Conservation (phyloP, 2,888 invertebrate genomes). For the Cheilosia scutellata region DNA sequence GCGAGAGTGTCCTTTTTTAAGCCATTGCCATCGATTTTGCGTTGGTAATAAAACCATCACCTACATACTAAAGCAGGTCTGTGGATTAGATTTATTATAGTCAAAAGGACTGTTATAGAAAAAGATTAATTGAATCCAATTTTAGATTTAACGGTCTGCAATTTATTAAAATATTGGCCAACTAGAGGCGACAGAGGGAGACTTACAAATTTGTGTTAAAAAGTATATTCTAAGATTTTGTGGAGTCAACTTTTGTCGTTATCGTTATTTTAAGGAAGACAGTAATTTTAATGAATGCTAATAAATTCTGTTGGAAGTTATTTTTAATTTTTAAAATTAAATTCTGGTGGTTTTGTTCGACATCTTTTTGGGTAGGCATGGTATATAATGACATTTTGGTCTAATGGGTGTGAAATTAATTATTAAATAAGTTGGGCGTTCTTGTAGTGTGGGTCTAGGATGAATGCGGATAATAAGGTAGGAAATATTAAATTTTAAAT, state of each 20-base stretch:
- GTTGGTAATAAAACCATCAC: background rate
- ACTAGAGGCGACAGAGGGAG: background rate
- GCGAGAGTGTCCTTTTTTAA: conserved; percentile 41
- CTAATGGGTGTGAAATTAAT: no score
- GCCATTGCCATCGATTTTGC: background rate
- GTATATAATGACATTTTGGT: no score
- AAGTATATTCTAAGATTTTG: background rate
- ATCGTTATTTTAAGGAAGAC: background rate
- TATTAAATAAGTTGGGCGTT: no score
- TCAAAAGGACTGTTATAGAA: no score
- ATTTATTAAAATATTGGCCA: no score
- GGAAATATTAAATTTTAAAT: no score
- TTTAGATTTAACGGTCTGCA: no score
- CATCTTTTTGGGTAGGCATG: background rate
- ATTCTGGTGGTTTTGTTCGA: background rate
- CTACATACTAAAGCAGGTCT: no score
- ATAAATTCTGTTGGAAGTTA: background rate
- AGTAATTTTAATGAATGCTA: background rate
- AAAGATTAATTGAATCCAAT: no score
- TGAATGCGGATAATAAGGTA: no score
- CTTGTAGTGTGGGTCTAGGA: no score
- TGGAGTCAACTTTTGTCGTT: background rate
- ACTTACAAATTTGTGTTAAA: background rate
- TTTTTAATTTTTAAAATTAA: background rate
- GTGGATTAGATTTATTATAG: no score